Evolutionary conservation across 2,888 invertebrate species (phyloP), one percentile per base, ranked within the genome.

Genomic region (Falcaria lacertinaria): DNA sequence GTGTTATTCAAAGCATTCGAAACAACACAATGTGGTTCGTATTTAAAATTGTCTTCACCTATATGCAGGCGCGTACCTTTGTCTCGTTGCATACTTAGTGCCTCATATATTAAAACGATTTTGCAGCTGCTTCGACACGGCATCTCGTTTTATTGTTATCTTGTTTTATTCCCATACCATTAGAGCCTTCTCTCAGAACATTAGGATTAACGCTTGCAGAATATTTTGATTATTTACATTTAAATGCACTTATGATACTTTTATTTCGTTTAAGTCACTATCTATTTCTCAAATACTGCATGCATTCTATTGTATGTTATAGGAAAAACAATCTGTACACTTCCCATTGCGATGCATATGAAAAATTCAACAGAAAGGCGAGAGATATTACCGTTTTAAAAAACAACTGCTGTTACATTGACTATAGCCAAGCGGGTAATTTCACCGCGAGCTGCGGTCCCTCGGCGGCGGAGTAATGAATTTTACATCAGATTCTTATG

Each of bases 331-430:
- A 44, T 51, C 39, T 44, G 38, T 47, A 33, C 25, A 42, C 39
- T 41, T 41, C 42, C 38, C 55, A 64, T 74, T 74, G 62, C 56
- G 67, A 79, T 78, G 64, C 74, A 64, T 69, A 80, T 80, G 76
- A 74, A 80, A 78, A 55, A 82, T 81, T 74, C 80, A 82, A 73
- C 72, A 67, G 66, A 60, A 63, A 69, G 70, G 60, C 67, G 54
- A 54, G 65, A 63, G 58, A 65, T 67, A 69, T 79, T 66, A 62
- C 58, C 52, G 54, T 49, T 47, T 65, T 61, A 62, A 69, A 69
- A 71, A 71, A 64, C 52, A 61, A 57, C 50, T 50, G 51, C 47
- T 51, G 57, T 62, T 52, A 49, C 57, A 64, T 71, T 66, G 60
- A 63, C 56, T 47, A 45, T 44, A 46, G 28, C 52, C 57, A 60